Conservation (phyloP, 2,797 vertebrate genomes). For the Arnoldichthys spilopterus region DNA sequence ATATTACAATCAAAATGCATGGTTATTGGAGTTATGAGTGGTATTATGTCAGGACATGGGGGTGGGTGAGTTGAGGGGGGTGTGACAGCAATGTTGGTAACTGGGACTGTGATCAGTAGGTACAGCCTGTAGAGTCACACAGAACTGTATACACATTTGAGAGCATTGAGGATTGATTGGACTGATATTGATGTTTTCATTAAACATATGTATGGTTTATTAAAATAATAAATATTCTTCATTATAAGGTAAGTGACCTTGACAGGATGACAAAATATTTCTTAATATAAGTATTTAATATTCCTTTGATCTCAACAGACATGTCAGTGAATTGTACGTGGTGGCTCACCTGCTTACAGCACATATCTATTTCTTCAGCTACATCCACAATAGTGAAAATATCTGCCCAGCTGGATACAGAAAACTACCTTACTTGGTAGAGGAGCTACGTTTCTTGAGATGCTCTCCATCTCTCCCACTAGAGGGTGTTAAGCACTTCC, state of each 20-base stretch:
- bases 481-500: constrained; percentile 72
- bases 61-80: not conserved
- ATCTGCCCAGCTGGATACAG: not conserved
- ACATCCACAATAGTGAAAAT: not conserved
- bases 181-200: not conserved
- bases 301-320: not conserved
- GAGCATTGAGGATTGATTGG: not conserved
- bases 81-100: not conserved
- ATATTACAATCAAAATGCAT: constrained; percentile 34
- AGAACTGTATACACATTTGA: not conserved
- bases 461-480: constrained; percentile 66
- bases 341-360: not conserved
- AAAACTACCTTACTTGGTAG: not conserved
- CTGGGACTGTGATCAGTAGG: not conserved
- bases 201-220: not conserved
- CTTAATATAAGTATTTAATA: no score
- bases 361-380: not conserved
- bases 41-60: constrained; percentile 15
- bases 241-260: not conserved
- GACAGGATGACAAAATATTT: not conserved
- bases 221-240: not conserved
- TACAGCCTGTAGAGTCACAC: not conserved
- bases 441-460: constrained; percentile 4
- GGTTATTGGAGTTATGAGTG: constrained; percentile 1
- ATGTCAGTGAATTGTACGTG: not conserved